Evolutionary conservation across 2,113 vertebrate species (phyloP).

Genomic region (Saccopteryx leptura): DNA sequence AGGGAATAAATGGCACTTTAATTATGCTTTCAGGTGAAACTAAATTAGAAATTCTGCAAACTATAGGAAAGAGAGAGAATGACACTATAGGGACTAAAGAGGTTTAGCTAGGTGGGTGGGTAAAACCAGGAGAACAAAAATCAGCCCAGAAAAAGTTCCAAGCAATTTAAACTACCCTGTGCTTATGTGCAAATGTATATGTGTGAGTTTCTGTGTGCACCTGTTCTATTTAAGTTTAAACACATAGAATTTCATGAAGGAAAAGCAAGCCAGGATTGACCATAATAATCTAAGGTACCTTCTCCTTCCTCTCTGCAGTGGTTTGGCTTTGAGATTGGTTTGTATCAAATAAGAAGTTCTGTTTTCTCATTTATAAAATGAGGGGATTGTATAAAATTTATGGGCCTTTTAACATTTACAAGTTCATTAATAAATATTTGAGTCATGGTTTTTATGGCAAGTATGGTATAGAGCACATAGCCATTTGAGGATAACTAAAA

Average conservation of each 20-base stretch:
- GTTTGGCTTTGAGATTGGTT: not conserved
- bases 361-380: conserved; percentile 35
- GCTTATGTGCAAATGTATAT: not conserved
- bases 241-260: not conserved
- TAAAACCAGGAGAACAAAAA: conserved; percentile 17
- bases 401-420: not conserved
- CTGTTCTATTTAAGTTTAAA: conserved; percentile 3
- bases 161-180: conserved; percentile 50
- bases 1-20: conserved; percentile 60
- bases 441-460: conserved; percentile 5
- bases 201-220: not conserved
- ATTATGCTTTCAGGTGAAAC: conserved; percentile 67
- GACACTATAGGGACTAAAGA: not conserved
- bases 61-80: not conserved
- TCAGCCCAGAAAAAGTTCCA: conserved; percentile 20
- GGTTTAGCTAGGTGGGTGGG: conserved; percentile 20
- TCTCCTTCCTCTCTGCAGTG: not conserved
- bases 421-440: not conserved
- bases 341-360: not conserved
- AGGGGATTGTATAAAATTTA: not conserved
- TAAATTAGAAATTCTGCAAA: conserved; percentile 62
- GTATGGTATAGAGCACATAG: not conserved
- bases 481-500: conserved; percentile 37
- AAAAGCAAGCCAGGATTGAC: not conserved
- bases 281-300: not conserved